Conservation (phyloP, 2,888 invertebrate genomes). For the Leptinotarsa juncta region DNA sequence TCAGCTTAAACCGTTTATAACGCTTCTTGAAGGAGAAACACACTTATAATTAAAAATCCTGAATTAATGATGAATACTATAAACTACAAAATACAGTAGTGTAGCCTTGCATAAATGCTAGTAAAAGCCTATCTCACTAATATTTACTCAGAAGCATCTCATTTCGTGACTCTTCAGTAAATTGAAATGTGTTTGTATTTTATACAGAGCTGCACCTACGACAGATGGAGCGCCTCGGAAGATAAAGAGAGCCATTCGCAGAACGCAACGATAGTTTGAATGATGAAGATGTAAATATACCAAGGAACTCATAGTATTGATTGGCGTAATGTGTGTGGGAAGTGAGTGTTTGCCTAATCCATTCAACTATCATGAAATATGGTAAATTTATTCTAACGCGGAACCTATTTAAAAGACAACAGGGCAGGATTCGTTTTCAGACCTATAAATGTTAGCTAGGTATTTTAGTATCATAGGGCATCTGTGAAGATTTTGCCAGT, state of each 20-base stretch:
- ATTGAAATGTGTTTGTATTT: conserved; percentile 22
- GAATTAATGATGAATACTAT: too few relatives aligned
- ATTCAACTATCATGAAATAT: conserved; percentile 33
- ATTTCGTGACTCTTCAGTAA: too few relatives aligned
- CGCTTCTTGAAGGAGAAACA: too few relatives aligned
- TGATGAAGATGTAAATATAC: conserved; percentile 40
- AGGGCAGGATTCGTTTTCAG: conserved; percentile 50
- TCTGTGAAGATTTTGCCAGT: conserved; percentile 52
- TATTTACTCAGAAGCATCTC: too few relatives aligned
- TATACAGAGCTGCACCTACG: conserved; percentile 54
- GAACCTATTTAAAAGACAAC: conserved; percentile 37
- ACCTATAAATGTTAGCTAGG: conserved; percentile 54
- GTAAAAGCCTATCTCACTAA: too few relatives aligned
- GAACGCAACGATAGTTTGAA: conserved; percentile 62
- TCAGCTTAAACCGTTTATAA: too few relatives aligned
- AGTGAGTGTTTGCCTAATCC: conserved; percentile 36
- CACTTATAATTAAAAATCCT: too few relatives aligned
- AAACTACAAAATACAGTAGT: too few relatives aligned
- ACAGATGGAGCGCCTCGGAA: conserved; percentile 59
- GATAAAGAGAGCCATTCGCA: conserved; percentile 67
- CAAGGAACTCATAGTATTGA: conserved; percentile 30
- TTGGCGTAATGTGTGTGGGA: conserved; percentile 35
- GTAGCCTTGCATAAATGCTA: too few relatives aligned
- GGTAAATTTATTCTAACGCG: conserved; percentile 34
- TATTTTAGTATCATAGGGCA: conserved; percentile 47